These are phyloP conservation scores for Eumaeus atala DNA, from an alignment of 1,140 invertebrate species.

Conservation along the genomic window DNA sequence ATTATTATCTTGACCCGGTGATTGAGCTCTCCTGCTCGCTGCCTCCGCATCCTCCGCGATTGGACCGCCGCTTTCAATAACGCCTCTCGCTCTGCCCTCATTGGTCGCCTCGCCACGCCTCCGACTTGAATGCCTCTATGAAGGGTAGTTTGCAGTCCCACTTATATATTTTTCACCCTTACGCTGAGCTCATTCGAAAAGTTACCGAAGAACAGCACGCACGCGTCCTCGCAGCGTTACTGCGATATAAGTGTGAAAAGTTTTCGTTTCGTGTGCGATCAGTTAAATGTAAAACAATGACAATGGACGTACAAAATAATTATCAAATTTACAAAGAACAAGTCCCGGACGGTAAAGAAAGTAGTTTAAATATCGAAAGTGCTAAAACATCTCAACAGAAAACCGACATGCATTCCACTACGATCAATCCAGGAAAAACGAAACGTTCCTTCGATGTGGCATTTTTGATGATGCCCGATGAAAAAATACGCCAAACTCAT, in stretches of 20 bases:
- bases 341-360: constrained; percentile 58
- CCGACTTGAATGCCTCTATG: constrained; percentile 51
- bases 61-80: constrained; percentile 46
- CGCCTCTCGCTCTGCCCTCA: constrained; percentile 47
- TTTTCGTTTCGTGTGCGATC: constrained; percentile 48
- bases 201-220: constrained; percentile 51
- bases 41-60: constrained; percentile 40
- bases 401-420: constrained; percentile 53
- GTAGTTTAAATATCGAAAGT: constrained; percentile 61
- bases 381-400: constrained; percentile 53
- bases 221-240: constrained; percentile 41
- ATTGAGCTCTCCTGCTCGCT: constrained; percentile 63
- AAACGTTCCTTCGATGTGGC: constrained; percentile 92
- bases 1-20: constrained; percentile 70
- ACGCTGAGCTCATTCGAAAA: constrained; percentile 58
- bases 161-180: constrained; percentile 71
- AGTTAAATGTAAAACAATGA: constrained; percentile 70
- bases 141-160: constrained; percentile 66
- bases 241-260: constrained; percentile 67
- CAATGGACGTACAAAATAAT: constrained; percentile 74
- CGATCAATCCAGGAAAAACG: constrained; percentile 53
- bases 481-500: constrained; percentile 82
- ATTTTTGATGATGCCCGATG: constrained; percentile 89
- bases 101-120: constrained; percentile 56
- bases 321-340: constrained; percentile 68